Percentiles rank a stretch among this genome's conserved stretches.
Conservation (phyloP, 1,140 invertebrate genomes). For the Chironomus striatipennis region DNA sequence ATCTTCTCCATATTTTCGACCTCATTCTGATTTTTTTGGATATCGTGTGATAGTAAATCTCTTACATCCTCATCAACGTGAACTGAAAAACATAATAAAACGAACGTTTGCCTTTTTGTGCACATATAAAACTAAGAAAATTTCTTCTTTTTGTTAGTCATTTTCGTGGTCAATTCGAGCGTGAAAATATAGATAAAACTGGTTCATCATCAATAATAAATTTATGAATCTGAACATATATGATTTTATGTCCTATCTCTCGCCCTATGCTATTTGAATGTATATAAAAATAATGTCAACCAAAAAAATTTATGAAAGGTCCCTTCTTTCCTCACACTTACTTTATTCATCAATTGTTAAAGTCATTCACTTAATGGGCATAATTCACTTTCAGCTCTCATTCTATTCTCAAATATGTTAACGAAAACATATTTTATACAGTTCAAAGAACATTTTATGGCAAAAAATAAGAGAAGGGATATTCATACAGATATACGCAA, state of each 20-base stretch:
- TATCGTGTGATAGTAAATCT: background rate
- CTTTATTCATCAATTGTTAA: background rate
- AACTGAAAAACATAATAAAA: background rate
- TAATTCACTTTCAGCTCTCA: slow-evolving; percentile 17
- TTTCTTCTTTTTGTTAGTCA: background rate
- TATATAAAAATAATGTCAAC: too few relatives aligned
- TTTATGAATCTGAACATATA: slow-evolving; percentile 1
- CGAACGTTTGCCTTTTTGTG: too few relatives aligned
- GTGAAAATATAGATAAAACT: slow-evolving; percentile 10
- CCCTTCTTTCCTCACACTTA: background rate
- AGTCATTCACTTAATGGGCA: slow-evolving; percentile 23
- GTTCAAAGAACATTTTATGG: background rate
- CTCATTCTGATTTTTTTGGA: background rate
- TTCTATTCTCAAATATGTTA: background rate
- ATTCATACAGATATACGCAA: too few relatives aligned
- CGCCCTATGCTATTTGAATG: too few relatives aligned
- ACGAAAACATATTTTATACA: slow-evolving; percentile 9
- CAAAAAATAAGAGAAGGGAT: too few relatives aligned
- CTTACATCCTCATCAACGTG: background rate
- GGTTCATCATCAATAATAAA: slow-evolving; percentile 23
- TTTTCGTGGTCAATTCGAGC: slow-evolving; percentile 11
- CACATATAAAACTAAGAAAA: background rate
- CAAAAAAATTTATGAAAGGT: too few relatives aligned
- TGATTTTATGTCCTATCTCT: too few relatives aligned
- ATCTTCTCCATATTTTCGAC: too few relatives aligned